Base-by-base conservation (phyloP, 2,113 vertebrate species). In the Lates calcarifer region DNA sequence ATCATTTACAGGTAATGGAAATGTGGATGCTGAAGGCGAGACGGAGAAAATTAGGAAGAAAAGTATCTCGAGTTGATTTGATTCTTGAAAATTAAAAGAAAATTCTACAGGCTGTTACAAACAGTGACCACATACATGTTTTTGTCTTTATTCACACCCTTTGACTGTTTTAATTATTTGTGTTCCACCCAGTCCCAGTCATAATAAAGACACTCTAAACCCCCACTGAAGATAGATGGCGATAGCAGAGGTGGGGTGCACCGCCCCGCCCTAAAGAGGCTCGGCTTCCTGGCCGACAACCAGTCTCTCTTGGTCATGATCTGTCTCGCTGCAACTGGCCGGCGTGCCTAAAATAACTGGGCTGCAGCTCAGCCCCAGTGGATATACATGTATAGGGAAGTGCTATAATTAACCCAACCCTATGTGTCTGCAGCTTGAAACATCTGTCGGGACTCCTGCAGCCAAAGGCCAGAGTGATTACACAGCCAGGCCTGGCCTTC, bases 391-490 rank as follows among this genome's bases (percentile, higher is more conserved):
- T 65, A 65, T 81, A 87, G 83, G 80, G 68, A 91, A 78, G 61
- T 85, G 53, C 91, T 94, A 92, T 93, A 93, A 93, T 94, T 94
- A 94, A 89, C 85, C 29, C 82, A 70, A 31, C 78, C 86, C 67
- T 39, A 67, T 85, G 88, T 73, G 91, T 85, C 87, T 89, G 93
- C 79, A 76, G 77, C 87, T 83, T 86, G 65, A 88, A 91, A 93
- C 89, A 91, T 85, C 86, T 91, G 91, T 91, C 43, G 45, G 81
- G 79, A 62, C 56, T 86, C 81, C 75, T 47, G 75, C 88, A 78
- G 79, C 90, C 70, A 81, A 82, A 79, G 89, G 91, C 90, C 74
- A 37, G 35, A 72, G 79, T 85, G 87, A 92, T 90, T 89, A 89
- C 87, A 89, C 61, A 73, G 85, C 73, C 79, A 58, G 67, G 79